Evolutionary conservation across 2,888 invertebrate genomes (phyloP).

Genomic region (Melinaea menophilus): DNA sequence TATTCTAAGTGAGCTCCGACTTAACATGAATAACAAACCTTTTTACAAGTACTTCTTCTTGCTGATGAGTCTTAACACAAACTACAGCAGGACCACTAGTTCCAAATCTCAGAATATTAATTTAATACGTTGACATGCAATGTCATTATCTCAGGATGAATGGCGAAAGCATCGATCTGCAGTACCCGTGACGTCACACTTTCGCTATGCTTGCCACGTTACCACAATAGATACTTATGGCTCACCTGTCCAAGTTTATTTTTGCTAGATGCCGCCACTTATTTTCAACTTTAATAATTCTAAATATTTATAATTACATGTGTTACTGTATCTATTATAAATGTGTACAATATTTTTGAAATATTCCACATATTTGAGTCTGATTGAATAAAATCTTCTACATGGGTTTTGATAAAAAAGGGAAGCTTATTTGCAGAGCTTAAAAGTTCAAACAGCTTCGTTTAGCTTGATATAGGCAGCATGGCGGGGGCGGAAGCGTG

Average conservation of each 20-base stretch:
- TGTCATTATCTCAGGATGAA: slow-evolving; percentile 22
- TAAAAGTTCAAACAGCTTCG: slow-evolving; percentile 1
- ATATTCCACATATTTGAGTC: too few species aligned
- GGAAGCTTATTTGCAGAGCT: background rate
- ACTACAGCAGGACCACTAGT: too few species aligned
- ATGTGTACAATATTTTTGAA: too few species aligned
- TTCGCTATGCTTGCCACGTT: slow-evolving; percentile 37
- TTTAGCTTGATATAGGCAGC: background rate
- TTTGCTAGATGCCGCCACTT: background rate
- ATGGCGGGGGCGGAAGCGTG: slow-evolving; percentile 12
- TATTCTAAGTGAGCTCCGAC: too few species aligned
- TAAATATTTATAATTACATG: background rate
- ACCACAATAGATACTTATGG: slow-evolving; percentile 44
- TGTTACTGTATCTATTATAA: background rate
- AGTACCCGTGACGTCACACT: slow-evolving; percentile 51
- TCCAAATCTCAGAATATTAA: too few species aligned
- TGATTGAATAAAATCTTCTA: too few species aligned
- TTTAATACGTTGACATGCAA: background rate
- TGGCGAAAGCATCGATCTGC: slow-evolving; percentile 28
- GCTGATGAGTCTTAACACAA: too few species aligned
- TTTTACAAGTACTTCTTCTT: too few species aligned
- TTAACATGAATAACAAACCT: too few species aligned
- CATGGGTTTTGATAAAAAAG: background rate
- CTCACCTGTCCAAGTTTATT: slow-evolving; percentile 17
- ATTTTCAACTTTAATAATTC: background rate